Percentiles rank a stretch among this genome's conserved stretches.
These are phyloP conservation scores for Anarhynchus alexandrinus DNA, from an alignment of 2,113 vertebrate species.

Conservation along the genomic window DNA sequence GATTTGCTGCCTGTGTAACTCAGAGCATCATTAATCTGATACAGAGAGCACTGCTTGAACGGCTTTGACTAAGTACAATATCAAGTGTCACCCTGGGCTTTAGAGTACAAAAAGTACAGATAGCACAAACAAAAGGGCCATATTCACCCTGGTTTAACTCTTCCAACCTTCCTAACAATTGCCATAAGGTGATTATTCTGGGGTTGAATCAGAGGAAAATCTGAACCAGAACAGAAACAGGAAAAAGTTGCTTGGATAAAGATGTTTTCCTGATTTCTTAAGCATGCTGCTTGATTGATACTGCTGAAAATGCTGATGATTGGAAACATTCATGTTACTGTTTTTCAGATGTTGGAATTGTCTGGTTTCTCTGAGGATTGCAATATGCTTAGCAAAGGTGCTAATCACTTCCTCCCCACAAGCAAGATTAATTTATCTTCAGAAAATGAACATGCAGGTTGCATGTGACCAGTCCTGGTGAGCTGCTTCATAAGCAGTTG, in stretches of 20 bases:
- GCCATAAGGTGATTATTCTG: background rate
- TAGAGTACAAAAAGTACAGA: conserved; percentile 52
- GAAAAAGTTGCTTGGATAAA: background rate
- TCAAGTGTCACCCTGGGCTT: conserved; percentile 47
- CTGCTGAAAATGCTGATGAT: background rate
- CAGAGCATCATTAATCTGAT: conserved; percentile 63
- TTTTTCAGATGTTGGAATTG: background rate
- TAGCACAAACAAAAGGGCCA: conserved; percentile 45
- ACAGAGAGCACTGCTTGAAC: conserved; percentile 52
- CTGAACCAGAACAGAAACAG: background rate
- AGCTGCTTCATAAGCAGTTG: background rate
- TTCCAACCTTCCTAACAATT: background rate
- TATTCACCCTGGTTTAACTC: conserved; percentile 19
- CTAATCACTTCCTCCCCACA: background rate
- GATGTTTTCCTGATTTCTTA: background rate
- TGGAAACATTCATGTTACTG: background rate
- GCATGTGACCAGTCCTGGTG: background rate
- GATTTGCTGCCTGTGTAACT: conserved; percentile 64
- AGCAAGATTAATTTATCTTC: background rate
- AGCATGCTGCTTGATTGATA: background rate
- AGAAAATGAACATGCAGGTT: background rate
- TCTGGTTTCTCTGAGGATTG: background rate
- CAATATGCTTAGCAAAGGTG: background rate
- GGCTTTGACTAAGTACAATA: conserved; percentile 43
- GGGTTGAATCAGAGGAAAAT: background rate